These are phyloP conservation scores for Laspeyria flexula DNA, from an alignment of 2,888 invertebrate genomes.

Conservation along the genomic window DNA sequence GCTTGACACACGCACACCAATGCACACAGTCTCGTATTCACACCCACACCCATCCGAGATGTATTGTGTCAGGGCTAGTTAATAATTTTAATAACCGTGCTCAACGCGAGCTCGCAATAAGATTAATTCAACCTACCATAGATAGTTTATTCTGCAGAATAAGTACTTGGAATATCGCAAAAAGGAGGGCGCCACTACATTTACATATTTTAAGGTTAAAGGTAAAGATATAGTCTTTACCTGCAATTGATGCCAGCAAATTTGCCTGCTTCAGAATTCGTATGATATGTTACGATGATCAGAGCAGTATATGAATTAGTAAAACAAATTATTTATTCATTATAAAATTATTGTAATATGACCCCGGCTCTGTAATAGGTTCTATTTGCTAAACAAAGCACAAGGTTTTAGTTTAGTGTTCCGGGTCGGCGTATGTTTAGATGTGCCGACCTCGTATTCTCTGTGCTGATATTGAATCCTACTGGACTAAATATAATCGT, in stretches of 20 bases:
- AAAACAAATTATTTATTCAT: conserved; percentile 1
- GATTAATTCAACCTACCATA: conserved; percentile 31
- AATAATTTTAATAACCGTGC: conserved; percentile 56
- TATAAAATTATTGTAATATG: conserved; percentile 31
- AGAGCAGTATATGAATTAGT: conserved; percentile 6
- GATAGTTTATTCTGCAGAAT: conserved; percentile 30
- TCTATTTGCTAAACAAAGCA: conserved; percentile 45
- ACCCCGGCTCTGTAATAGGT: conserved; percentile 40
- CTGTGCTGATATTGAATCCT: conserved; percentile 29
- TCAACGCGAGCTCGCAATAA: conserved; percentile 31
- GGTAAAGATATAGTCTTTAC: conserved; percentile 40
- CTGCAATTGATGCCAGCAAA: conserved; percentile 24
- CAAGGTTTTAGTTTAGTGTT: conserved; percentile 44
- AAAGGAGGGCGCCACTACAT: conserved; percentile 40
- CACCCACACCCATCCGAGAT: conserved; percentile 57
- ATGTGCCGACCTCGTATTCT: conserved; percentile 38
- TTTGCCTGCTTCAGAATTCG: conserved; percentile 7
- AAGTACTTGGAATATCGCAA: conserved; percentile 34
- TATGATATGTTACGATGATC: conserved; percentile 7
- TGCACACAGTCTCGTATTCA: conserved; percentile 42
- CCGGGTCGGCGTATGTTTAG: conserved; percentile 40
- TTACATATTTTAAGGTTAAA: conserved; percentile 46
- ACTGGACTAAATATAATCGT: conserved; percentile 24
- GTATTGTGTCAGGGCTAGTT: conserved; percentile 70
- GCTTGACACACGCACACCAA: conserved; percentile 58